Evolutionary conservation across 1,140 invertebrate genomes (phyloP), one percentile per base, ranked within the genome.

Genomic region (Lordiphosa collinella): DNA sequence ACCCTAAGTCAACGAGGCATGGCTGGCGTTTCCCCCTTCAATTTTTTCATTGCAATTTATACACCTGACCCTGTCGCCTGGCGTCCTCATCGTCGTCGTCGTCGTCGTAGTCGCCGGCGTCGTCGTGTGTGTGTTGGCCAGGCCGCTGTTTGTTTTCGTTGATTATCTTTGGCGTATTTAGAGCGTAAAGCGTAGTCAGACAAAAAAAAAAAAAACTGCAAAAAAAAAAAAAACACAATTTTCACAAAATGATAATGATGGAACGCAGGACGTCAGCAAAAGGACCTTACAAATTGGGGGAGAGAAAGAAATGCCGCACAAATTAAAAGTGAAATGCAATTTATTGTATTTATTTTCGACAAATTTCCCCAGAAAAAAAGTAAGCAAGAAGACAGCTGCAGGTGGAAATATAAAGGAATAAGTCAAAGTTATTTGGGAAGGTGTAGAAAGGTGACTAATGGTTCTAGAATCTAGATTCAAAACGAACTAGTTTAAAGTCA

Each of bases 151-250:
- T 84, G 76, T 86, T 85, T 86, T 86, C 73, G 84, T 79, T 87
- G 85, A 87, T 87, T 87, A 84, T 87, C 85, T 87, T 84, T 76
- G 74, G 79, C 79, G 85, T 87, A 87, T 87, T 87, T 87, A 87
- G 85, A 87, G 85, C 85, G 85, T 87, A 87, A 87, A 87, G 82
- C 78, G 76, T 84, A 87, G 84, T 87, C 84, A 87, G 84, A 87
- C 84, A 84, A 64, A 48, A 65, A 48, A n/a, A 22, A 8, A 40
- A 40, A 11, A 48, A 64, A n/a, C n/a, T n/a, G n/a, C n/a, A n/a
- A 84, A 64, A 50, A 65, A 48, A n/a, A 22, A 13, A 40, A 40
- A 9, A 49, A 64, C 55, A 48, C 62, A 60, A 44, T 44, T 44
- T 44, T 18, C 41, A 25, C 41, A 25, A 29, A 44, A 44, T 44